Percentiles rank a stretch among this genome's conserved stretches.
phyloP scores from a whole-genome alignment of 2,888 invertebrate genomes.

The Pachycephus smyrnensis region DNA sequence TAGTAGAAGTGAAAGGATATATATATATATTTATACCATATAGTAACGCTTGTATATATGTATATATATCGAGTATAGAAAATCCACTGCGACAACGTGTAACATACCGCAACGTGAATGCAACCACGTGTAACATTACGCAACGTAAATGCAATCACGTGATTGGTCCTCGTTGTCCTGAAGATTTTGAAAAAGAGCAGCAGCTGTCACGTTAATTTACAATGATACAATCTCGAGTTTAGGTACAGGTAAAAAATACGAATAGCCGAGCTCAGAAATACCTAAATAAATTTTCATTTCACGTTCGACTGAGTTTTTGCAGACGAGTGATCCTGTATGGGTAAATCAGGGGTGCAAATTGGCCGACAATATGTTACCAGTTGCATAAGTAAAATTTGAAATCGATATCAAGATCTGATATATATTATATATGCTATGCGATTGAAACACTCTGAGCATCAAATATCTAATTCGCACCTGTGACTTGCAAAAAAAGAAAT shows the following conservation, averaged over 20 bases:
- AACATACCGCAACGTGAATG: too few species aligned
- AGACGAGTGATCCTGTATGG: slow-evolving; percentile 50
- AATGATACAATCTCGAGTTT: slow-evolving; percentile 11
- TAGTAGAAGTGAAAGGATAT: too few species aligned
- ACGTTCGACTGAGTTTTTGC: slow-evolving; percentile 54
- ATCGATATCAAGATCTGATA: slow-evolving; percentile 37
- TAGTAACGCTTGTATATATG: too few species aligned
- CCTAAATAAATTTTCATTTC: slow-evolving; percentile 59
- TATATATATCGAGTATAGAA: too few species aligned
- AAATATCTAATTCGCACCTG: neutral
- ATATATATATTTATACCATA: too few species aligned
- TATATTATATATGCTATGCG: too few species aligned
- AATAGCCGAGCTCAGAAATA: neutral
- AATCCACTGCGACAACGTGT: too few species aligned
- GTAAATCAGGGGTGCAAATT: slow-evolving; percentile 49
- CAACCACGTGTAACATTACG: neutral
- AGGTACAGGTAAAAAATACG: neutral
- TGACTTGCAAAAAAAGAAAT: neutral
- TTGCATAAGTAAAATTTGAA: slow-evolving; percentile 50
- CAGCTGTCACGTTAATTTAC: slow-evolving; percentile 29
- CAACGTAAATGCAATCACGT: neutral
- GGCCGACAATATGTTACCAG: slow-evolving; percentile 60
- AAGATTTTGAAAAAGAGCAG: slow-evolving; percentile 9
- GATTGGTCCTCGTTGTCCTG: neutral
- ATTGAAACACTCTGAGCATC: neutral